Evolutionary conservation across 2,113 vertebrate genomes (phyloP).

Genomic region (Scolopax mira): DNA sequence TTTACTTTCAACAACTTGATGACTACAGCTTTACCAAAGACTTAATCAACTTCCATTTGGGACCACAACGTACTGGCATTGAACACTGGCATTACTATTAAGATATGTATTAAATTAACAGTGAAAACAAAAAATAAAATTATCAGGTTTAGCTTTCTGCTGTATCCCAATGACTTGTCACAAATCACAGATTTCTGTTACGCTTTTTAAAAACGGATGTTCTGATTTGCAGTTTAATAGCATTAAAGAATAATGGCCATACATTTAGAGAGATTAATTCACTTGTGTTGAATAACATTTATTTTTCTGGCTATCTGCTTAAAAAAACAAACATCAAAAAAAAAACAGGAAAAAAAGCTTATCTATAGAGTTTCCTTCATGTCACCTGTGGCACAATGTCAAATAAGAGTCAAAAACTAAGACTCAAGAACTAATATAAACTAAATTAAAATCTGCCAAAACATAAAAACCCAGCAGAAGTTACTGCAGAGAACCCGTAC

Average conservation of each 20-base stretch:
- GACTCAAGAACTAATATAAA: neutral
- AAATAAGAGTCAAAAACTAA: neutral
- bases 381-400: neutral
- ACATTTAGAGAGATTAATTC: neutral
- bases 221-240: neutral
- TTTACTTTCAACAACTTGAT: neutral
- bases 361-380: neutral
- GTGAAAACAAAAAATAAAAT: no score
- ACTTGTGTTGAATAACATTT: neutral
- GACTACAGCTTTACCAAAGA: neutral
- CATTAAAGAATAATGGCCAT: neutral
- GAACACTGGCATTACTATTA: neutral
- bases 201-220: neutral
- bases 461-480: neutral
- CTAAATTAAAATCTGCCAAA: neutral
- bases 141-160: neutral
- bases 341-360: neutral
- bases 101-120: neutral
- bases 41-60: neutral
- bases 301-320: neutral
- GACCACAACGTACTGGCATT: fast-evolving
- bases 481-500: neutral
- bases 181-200: neutral
- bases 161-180: neutral
- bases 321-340: neutral